Base-by-base conservation (phyloP, 2,113 vertebrate genomes). In the Noturus placidus region DNA sequence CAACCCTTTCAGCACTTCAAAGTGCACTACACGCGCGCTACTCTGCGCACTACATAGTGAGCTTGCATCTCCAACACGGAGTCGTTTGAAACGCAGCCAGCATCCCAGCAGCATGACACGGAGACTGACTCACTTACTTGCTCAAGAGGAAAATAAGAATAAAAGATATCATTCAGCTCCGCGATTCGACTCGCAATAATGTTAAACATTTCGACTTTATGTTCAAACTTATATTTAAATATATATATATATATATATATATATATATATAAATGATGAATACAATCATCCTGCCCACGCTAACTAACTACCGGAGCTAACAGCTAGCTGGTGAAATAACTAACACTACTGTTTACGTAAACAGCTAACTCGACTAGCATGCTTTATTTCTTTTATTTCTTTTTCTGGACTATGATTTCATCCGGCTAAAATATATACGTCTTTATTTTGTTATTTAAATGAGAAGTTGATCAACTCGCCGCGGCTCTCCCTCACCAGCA, bases 401-500 rank as follows among this genome's bases (percentile, higher is more conserved):
- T 4, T n/a, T 1, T 27, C 42, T 17, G 4, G 1, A 20, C 10
- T 35, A 4, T 80, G 20, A 33, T 11, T 80, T 33, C 33, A 5
- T 57, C 2, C 22, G 42, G 1, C 27, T 56, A 52, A 54, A 52
- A 83, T 17, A 83, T 67, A 70, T 67, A 25, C 38, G 5, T 5
- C 5, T n/a, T n/a, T n/a, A n/a, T n/a, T n/a, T n/a, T n/a, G n/a
- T n/a, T 46, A 5, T 46, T 46, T 46, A 10, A 57, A 46, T n/a
- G 22, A 17, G 22, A 5, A 38, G 46, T 15, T 3, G 57, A 30
- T 52, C 30, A 83, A 52, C 22, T 56, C 38, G 11, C 30, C 76
- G 20, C 5, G n/a, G 70, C 17, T 61, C 87, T 88, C 54, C 88
- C 85, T 88, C 54, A 90, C 85, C 87, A 56, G 67, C 30, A 10